Base-by-base conservation (phyloP, 2,888 invertebrate species). In the Lepidocyrtoides sp. region DNA sequence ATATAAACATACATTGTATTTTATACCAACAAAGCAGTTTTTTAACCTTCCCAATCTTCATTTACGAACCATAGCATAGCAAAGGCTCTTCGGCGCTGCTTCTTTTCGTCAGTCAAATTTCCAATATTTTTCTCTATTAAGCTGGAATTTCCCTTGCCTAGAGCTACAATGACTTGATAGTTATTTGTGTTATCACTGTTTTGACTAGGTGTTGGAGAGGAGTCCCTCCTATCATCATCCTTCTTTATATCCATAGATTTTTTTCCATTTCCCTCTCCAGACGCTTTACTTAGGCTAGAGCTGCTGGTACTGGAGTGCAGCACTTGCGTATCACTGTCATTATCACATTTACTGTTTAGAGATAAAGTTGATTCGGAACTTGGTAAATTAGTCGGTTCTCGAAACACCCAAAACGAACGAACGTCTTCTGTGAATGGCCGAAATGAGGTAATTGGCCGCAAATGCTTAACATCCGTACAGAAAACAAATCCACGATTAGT, bases 401-500 rank as follows among this genome's bases (percentile, higher is more conserved):
- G 94, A 57, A 95, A 93, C 51, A 95, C 95, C 75, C 95, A 94
- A 87, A 94, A 94, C 4, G 94, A 93, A 77, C 96, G 96, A 36
- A 97, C 97, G 95, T 98, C 97, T 94, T 97, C 97, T 95, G 98
- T 98, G 95, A 98, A 98, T 0, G 98, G 98, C 54, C 98, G 96
- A 96, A 98, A 98, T n/a, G 99, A 97, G 2, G 98, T 98, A 89
- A 98, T 97, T 0, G 99, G 99, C 1, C 98, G 96, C 94, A 99
- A 96, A 0, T 97, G 96, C 88, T 96, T 96, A 20, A 97, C 96
- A 95, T 98, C 98, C 0, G 98, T 98, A 5, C 99, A 97, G 83
- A 99, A 97, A 69, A 99, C 96, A 95, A 98, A 98, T 29, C 99
- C 99, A 97, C 98, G 98, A 7, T 98, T 98, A 0, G 99, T 99